Evolutionary conservation across 2,888 invertebrate species (phyloP).

Genomic region (Julus scanicus): DNA sequence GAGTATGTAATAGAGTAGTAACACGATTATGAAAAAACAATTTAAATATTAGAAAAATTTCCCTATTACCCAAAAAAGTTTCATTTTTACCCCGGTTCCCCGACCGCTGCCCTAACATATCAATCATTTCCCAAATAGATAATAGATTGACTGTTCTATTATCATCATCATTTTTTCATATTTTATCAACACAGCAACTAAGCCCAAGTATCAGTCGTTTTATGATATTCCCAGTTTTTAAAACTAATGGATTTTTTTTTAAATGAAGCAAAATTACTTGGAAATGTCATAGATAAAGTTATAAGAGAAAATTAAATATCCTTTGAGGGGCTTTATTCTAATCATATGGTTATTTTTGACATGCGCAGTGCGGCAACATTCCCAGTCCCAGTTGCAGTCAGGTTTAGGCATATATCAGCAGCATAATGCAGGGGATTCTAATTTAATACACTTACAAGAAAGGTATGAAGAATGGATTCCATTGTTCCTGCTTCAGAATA

Average conservation of each 20-base stretch:
- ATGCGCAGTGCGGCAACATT: constrained; percentile 7
- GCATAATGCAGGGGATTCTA: constrained; percentile 36
- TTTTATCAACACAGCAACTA: constrained; percentile 29
- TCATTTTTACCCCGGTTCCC: too few relatives aligned
- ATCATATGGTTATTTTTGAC: not conserved
- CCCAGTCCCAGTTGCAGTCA: constrained; percentile 16
- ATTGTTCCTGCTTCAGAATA: not conserved
- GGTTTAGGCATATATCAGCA: constrained; percentile 13
- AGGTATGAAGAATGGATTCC: constrained; percentile 22
- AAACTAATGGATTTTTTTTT: not conserved
- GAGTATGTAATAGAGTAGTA: too few relatives aligned
- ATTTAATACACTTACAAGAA: constrained; percentile 55
- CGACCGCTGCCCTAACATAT: too few relatives aligned
- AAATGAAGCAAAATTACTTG: not conserved
- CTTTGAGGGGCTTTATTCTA: not conserved
- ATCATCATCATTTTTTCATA: not conserved
- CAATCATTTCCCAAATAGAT: not conserved
- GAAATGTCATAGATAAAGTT: too few relatives aligned
- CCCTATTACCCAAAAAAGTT: too few relatives aligned
- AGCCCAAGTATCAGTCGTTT: not conserved
- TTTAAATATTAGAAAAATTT: too few relatives aligned
- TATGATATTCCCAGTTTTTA: not conserved
- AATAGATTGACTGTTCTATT: not conserved
- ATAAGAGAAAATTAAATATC: too few relatives aligned
- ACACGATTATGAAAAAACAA: too few relatives aligned